Base-by-base conservation (phyloP, 2,888 invertebrate species). In the Chloroclystis v-ata region DNA sequence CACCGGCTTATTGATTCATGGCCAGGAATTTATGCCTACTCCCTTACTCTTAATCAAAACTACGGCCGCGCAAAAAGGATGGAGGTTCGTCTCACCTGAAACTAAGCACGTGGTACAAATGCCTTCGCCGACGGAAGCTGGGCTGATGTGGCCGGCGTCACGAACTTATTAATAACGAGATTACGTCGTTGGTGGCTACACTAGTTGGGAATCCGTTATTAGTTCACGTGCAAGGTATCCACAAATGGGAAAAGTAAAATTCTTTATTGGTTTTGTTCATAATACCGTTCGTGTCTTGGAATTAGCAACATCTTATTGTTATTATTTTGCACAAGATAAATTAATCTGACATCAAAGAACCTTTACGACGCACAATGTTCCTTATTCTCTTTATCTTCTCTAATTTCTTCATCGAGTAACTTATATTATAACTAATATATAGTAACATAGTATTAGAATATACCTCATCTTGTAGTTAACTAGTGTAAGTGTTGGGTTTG, bases 1-100 rank as follows among this genome's bases (percentile, higher is more conserved):
- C 66, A 72, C 67, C 74, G 69, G 77, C 77, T 83, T 86, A 86
- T 86, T 85, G 86, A 85, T 86, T 85, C 80, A 83, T 80, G 77
- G 71, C 65, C 70, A 74, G 69, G 75, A 78, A 82, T 81, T 82
- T 82, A 79, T 81, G 81, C 82, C 71, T 76, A 60, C 83, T 79
- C 81, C 72, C 78, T 85, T 82, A 65, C 83, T 76, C 82, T 70
- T 77, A 78, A 81, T 83, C 73, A 79, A 67, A 79, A 79, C 70
- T 61, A 67, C 75, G 69, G 71, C 69, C 61, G 83, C 62, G 77
- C 52, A 75, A 83, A 69, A 75, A 75, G 71, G 83, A 82, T 60
- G 59, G 66, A 63, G 59, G 63, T 57, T 62, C 68, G 57, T 60
- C 56, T 63, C 69, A 73, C 75, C 75, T 77, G 67, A 65, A 73